Percentiles rank a stretch among this genome's conserved stretches.
Evolutionary conservation across 1,140 invertebrate species (phyloP).

Genomic region (Pachypeltis micranthus): DNA sequence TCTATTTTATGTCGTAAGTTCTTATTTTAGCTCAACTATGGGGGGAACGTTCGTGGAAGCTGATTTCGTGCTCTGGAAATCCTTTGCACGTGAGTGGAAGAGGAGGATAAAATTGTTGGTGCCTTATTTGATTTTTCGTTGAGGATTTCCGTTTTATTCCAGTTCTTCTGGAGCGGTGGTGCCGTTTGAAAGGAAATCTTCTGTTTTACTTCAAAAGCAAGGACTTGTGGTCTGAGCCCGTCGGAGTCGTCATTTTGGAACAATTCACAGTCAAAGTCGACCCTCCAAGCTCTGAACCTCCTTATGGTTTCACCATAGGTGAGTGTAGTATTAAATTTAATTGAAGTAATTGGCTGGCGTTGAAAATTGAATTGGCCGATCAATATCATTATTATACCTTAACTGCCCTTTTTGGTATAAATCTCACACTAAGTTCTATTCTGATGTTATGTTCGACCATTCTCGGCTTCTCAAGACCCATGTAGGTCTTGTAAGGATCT

Average conservation of each 20-base stretch:
- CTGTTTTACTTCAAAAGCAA: slow-evolving; percentile 88
- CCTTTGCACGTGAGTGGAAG: too few species aligned
- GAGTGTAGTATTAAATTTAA: too few species aligned
- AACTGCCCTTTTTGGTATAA: too few species aligned
- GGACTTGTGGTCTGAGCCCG: slow-evolving; percentile 75
- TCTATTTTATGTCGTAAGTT: too few species aligned
- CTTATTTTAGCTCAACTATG: too few species aligned
- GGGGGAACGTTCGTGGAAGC: too few species aligned
- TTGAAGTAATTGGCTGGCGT: not conserved
- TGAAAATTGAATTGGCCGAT: not conserved
- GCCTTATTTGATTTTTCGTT: slow-evolving; percentile 1
- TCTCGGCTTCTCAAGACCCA: too few species aligned
- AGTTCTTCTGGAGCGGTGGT: slow-evolving; percentile 80
- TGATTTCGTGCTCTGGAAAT: too few species aligned
- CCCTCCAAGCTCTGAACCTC: slow-evolving; percentile 40
- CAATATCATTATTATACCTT: not conserved
- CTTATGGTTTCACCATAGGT: slow-evolving; percentile 60
- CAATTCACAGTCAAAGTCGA: slow-evolving; percentile 67
- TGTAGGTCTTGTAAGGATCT: too few species aligned
- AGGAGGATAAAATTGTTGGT: too few species aligned
- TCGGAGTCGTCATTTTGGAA: slow-evolving; percentile 77
- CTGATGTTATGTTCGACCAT: too few species aligned
- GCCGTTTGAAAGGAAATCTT: slow-evolving; percentile 80
- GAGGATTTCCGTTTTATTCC: slow-evolving; percentile 33
- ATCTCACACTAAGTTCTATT: too few species aligned